Percentiles rank a stretch among this genome's conserved stretches.
Conservation (phyloP, 2,113 vertebrate genomes). For the Elephantulus edwardii region DNA sequence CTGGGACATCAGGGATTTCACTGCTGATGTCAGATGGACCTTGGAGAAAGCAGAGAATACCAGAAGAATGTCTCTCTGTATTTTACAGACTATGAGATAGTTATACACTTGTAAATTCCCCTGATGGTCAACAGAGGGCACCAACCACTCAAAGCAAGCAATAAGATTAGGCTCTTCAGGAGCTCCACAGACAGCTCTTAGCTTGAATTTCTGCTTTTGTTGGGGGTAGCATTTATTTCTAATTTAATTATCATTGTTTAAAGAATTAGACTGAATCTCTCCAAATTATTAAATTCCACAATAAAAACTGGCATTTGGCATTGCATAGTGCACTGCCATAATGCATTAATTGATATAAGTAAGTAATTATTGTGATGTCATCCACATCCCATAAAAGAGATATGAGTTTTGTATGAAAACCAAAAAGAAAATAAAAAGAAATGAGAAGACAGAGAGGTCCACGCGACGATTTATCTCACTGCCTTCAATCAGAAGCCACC, state of each 20-base stretch:
- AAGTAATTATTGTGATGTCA: neutral
- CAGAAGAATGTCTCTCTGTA: too few species aligned
- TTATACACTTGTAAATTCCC: neutral
- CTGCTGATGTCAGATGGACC: too few species aligned
- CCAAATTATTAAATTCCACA: neutral
- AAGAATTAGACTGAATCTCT: neutral
- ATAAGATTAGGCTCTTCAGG: rapidly evolving
- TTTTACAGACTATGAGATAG: too few species aligned
- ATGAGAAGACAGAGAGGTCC: too few species aligned
- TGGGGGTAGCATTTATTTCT: neutral
- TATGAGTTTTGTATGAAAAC: neutral
- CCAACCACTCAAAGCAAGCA: neutral
- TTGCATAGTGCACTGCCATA: neutral
- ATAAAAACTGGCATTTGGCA: neutral
- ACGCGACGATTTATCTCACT: too few species aligned
- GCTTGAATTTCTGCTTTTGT: neutral
- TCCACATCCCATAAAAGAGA: neutral
- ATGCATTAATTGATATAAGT: neutral
- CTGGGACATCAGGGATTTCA: too few species aligned
- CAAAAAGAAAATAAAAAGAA: too few species aligned
- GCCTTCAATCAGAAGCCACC: too few species aligned
- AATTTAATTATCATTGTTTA: neutral
- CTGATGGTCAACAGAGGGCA: conserved; percentile 61
- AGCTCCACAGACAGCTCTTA: rapidly evolving
- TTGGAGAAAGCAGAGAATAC: too few species aligned